These are phyloP conservation scores for Siderastrea radians DNA, from an alignment of 92 coral and sea anemone species.

Conservation along the genomic window DNA sequence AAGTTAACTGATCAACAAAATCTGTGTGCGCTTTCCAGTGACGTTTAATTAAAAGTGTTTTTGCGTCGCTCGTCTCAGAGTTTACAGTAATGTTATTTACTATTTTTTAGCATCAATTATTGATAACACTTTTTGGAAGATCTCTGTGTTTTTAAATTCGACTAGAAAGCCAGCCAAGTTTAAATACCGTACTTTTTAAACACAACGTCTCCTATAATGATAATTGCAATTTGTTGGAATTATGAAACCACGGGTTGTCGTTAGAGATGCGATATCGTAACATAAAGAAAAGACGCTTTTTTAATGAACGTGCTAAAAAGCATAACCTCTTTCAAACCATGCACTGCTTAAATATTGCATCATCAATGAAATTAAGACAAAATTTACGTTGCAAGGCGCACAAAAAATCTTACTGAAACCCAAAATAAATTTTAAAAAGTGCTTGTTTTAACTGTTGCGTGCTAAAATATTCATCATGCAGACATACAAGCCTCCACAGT, in stretches of 20 bases:
- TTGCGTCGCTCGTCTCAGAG: not conserved
- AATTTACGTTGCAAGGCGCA: not conserved
- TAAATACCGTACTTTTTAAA: not conserved
- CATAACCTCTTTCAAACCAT: not conserved
- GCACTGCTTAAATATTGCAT: not conserved
- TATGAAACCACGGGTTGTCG: not conserved
- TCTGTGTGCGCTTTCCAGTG: too few relatives aligned
- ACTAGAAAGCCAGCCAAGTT: not conserved
- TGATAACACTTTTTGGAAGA: conserved; percentile 1
- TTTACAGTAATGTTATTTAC: not conserved
- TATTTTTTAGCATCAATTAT: conserved; percentile 21
- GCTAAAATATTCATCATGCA: not conserved
- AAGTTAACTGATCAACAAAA: not conserved
- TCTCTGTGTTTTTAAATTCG: not conserved
- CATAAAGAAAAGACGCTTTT: not conserved
- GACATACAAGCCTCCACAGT: not conserved
- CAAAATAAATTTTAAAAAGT: not conserved
- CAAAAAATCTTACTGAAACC: not conserved
- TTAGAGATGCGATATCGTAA: not conserved
- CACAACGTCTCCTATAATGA: not conserved
- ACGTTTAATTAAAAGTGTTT: too few relatives aligned
- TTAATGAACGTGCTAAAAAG: not conserved
- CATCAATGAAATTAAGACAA: not conserved
- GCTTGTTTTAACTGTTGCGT: too few relatives aligned
- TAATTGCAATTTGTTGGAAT: conserved; percentile 19